Base-by-base conservation (phyloP, 2,888 invertebrate species). In the Brachynemurus nebulosus region DNA sequence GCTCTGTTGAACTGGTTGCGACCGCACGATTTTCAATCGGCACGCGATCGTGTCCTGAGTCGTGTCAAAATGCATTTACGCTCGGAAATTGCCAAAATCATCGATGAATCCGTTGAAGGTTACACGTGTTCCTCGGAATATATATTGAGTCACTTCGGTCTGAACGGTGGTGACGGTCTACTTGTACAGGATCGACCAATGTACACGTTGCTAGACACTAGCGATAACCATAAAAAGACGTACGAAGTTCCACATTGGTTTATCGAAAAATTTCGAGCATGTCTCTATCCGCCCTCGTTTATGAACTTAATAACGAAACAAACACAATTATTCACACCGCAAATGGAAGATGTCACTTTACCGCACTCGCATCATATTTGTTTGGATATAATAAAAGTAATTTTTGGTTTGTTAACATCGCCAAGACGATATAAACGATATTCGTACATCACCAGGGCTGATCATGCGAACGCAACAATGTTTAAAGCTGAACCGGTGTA, bases 1-100 rank as follows among this genome's bases (percentile, higher is more conserved):
- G 72, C 75, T 3, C 67, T 86, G 5, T 69, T 92, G 4, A 68
- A 73, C 45, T 92, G 91, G 90, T 57, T 92, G 2, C 72, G 76
- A 52, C 71, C 76, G 54, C 78, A 83, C 58, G 77, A 74, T 1
- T 66, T 79, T 17, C 76, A 84, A 11, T 69, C 77, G 2, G 88
- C 86, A 0, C 63, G 86, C 11, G 59, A 67, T 7, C 79, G 78
- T 60, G 74, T 86, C 51, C 55, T 86, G 21, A 70, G 72, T 0
- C 66, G 76, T 49, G 59, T 83, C 39, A 77, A 73, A 53, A 71
- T 70, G 54, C 59, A 60, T 2, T 65, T 71, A 33, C 69, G 80
- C 20, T 59, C 65, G 25, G 65, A 60, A 43, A 65, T 83, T 16
- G 60, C 72, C 39, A 54, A 59, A 1, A 70, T 75, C 49, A 77